Percentiles rank a stretch among this genome's conserved stretches.
These are phyloP conservation scores for Epizoanthus ramosus DNA, from an alignment of 92 coral and sea anemone species.

Conservation along the genomic window DNA sequence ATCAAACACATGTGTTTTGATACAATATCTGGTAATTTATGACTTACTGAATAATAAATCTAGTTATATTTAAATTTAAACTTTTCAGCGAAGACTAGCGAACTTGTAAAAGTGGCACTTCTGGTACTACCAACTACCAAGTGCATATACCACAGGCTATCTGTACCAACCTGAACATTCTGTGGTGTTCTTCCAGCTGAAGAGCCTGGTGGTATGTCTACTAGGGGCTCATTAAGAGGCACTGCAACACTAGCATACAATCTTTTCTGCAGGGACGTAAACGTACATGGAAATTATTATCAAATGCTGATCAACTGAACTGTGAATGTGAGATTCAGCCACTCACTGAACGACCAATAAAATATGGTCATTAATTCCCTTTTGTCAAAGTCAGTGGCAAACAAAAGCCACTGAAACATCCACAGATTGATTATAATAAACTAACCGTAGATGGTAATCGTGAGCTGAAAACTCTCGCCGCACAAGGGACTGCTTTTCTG, in stretches of 20 bases:
- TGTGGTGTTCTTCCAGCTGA: conserved; percentile 55
- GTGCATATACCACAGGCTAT: neutral
- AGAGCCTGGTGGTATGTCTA: conserved; percentile 63
- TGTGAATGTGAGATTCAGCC: neutral
- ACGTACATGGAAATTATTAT: neutral
- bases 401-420: neutral
- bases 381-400: too few species aligned
- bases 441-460: conserved; percentile 73
- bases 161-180: conserved; percentile 71
- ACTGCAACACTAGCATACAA: conserved; percentile 74
- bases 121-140: too few species aligned
- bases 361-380: too few species aligned
- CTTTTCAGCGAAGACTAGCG: too few species aligned
- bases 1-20: too few species aligned
- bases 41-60: too few species aligned
- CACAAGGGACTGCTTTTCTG: conserved; percentile 64
- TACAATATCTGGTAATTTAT: too few species aligned
- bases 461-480: conserved; percentile 59
- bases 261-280: conserved; percentile 58
- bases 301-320: neutral
- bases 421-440: neutral
- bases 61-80: neutral
- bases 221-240: conserved; percentile 85
- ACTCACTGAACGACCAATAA: neutral
- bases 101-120: neutral